Base-by-base conservation (phyloP, 2,888 invertebrate species). In the Drosophila neoperkinsi region DNA sequence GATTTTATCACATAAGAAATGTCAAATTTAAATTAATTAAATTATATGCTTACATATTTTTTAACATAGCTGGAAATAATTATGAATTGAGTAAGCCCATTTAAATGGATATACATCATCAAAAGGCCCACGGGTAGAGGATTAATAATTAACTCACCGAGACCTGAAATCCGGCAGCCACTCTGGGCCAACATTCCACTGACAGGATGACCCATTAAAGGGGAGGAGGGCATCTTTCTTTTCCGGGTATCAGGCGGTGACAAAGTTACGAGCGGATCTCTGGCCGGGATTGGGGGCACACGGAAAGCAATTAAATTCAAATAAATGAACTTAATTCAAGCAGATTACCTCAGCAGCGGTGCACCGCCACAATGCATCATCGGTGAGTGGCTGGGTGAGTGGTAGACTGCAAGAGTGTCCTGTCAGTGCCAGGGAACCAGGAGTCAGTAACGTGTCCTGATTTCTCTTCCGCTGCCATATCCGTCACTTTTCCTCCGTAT, bases 261-360 rank as follows among this genome's bases (percentile, higher is more conserved):
- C 21, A 65, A 59, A 62, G 53, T 61, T 56, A 28, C 55, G 21
- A 58, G 51, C 72, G 73, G 61, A 69, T 59, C 62, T 69, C 49
- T 50, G 50, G 49, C 49, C 58, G 67, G 58, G 61, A 65, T 50
- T 60, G 59, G 36, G 65, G 33, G 36, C 59, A 38, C 66, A 57
- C 77, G 81, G 82, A 79, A 87, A 82, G 84, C 86, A 87, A 89
- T 89, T 87, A 89, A 87, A 89, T 89, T 87, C 79, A 89, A 84
- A 87, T 87, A 87, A 87, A 87, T 77, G 74, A 75, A 75, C 82
- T 79, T 87, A 87, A 87, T 89, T 87, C 85, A 88, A 82, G 85
- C 88, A 84, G 90, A 87, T 87, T 87, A 87, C 87, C 88, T 88
- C 77, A 75, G 65, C 69, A 67, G 76, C 30, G 61, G 38, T 63